Evolutionary conservation across 1,140 invertebrate species (phyloP).

Genomic region (Charaxes varanes): DNA sequence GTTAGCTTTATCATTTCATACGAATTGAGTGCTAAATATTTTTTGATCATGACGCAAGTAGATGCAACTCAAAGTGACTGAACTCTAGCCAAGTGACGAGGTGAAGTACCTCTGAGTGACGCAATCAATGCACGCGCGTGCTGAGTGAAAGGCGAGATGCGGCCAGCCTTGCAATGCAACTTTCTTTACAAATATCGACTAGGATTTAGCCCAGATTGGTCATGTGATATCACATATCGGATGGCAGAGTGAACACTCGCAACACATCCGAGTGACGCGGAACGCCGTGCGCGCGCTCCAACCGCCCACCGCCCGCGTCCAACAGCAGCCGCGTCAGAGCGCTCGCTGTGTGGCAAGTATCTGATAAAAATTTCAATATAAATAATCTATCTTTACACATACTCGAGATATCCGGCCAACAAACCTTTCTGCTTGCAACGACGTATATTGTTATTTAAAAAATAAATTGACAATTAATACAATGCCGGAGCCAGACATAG

Average conservation of each 20-base stretch:
- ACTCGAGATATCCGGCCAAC: no score
- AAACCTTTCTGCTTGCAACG: no score
- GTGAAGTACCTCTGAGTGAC: conserved; percentile 13
- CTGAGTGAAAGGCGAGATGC: conserved; percentile 20
- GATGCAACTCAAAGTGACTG: conserved; percentile 25
- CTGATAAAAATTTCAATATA: no score
- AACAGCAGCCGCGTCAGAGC: conserved; percentile 85
- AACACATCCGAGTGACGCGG: conserved; percentile 84
- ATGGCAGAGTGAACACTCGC: conserved; percentile 77
- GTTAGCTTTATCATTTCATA: conserved; percentile 2
- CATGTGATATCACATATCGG: no score
- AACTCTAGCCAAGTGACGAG: conserved; percentile 19
- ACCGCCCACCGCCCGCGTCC: conserved; percentile 82
- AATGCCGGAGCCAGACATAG: no score
- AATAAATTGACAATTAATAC: no score
- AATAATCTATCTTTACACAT: no score
- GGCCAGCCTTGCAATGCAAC: conserved; percentile 9
- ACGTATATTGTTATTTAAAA: no score
- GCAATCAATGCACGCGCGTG: conserved; percentile 14
- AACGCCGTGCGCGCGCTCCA: conserved; percentile 69
- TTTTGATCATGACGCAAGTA: conserved; percentile 7
- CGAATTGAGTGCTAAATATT: background rate
- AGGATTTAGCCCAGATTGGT: no score
- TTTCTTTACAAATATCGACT: conserved; percentile 9
- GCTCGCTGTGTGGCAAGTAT: conserved; percentile 87